Base-by-base conservation (phyloP, 1,140 invertebrate species). In the Watersipora subatra region DNA sequence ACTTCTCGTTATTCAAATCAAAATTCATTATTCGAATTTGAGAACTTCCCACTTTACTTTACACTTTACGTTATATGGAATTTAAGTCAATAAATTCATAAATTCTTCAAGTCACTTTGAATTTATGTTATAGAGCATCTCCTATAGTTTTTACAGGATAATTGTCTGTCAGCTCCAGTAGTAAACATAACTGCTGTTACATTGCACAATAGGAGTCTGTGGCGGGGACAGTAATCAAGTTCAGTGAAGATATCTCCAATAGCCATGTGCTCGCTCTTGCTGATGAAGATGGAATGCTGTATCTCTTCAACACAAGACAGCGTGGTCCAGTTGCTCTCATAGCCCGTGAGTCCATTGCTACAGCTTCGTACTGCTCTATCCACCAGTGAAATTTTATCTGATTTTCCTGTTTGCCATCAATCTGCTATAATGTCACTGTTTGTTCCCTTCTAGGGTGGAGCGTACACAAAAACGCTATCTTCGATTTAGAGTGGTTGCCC, bases 381-480 rank as follows among this genome's bases (percentile, higher is more conserved):
- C n/a, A 63, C 0, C 12, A 19, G 17, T 63, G 2, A 20, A 56
- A 7, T 2, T n/a, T 12, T n/a, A 56, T 63, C 26, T 22, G 15
- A 64, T 46, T 25, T 57, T 27, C 20, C 46, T 55, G 20, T 57
- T 24, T 55, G 46, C 28, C 17, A 20, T 46, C 24, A 27, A 64
- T 57, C 34, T 64, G 19, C 26, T 46, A 19, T 27, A 25, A 28
- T 22, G 63, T 64, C 56, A 64, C 25, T 22, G 17, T 56, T 57
- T 64, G 19, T 20, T 62, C 61, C 22, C 61, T 68, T 69, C 28
- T 69, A 79, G 79, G 72, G 46, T 79, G 76, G 69, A 78, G 86
- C 73, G 89, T 88, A 57, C 91, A 94, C 76, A 84, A 84, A 68
- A 93, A 93, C 84, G 90, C 90, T 19, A 87, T 93, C 20, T 93